These are phyloP conservation scores for Scaptomyza montana DNA, from an alignment of 1,140 invertebrate species.

Conservation along the genomic window DNA sequence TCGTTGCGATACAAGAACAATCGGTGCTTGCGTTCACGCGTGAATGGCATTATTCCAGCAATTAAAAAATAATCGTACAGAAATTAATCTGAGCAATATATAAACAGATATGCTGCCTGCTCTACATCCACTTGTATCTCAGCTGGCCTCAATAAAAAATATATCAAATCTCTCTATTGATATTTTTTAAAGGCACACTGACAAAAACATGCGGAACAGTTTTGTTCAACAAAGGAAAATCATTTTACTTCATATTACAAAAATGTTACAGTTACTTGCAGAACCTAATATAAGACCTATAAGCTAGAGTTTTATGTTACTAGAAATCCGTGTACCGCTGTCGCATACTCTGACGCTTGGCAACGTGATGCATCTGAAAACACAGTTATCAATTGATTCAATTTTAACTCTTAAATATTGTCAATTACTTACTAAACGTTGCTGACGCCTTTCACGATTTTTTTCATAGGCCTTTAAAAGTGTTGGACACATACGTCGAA, in stretches of 20 bases:
- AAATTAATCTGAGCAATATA: background rate
- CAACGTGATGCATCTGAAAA: slow-evolving; percentile 73
- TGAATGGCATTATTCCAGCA: slow-evolving; percentile 18
- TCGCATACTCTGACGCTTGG: slow-evolving; percentile 71
- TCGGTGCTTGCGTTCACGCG: slow-evolving; percentile 14
- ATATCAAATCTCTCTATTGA: background rate
- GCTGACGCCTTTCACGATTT: slow-evolving; percentile 68
- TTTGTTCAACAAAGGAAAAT: slow-evolving; percentile 80
- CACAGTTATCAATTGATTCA: background rate
- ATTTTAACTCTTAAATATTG: background rate
- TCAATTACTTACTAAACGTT: slow-evolving; percentile 56
- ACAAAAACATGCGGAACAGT: slow-evolving; percentile 5
- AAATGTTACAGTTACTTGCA: slow-evolving; percentile 69
- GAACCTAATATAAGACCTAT: slow-evolving; percentile 66
- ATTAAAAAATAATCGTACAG: background rate
- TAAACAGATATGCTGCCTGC: background rate
- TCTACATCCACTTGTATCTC: background rate
- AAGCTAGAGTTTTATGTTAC: slow-evolving; percentile 55
- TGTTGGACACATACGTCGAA: slow-evolving; percentile 60
- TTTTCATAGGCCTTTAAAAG: slow-evolving; percentile 68
- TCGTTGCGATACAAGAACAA: background rate
- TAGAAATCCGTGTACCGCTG: slow-evolving; percentile 80
- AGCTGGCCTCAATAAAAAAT: background rate
- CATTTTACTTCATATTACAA: slow-evolving; percentile 79
- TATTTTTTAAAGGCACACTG: background rate